These are phyloP conservation scores for Hemicordylus capensis DNA, from an alignment of 2,113 vertebrate genomes.

Conservation along the genomic window DNA sequence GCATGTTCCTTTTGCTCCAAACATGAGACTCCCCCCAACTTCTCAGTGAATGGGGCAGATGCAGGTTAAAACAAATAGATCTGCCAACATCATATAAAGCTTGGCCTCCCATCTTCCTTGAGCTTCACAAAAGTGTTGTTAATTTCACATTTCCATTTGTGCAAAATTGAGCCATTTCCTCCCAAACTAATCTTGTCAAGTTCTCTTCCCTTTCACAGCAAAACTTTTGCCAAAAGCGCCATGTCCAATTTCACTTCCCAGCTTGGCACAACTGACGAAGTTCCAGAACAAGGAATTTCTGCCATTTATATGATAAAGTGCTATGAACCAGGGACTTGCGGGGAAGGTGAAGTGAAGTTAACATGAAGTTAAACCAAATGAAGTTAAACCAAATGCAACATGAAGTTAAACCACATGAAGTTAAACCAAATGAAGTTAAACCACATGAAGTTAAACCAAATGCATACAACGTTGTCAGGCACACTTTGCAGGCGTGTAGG, in stretches of 20 bases:
- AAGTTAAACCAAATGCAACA: too few species aligned
- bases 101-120: background rate
- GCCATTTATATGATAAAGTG: background rate
- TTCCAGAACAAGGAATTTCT: background rate
- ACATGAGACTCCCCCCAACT: background rate
- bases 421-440: too few species aligned
- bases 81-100: background rate
- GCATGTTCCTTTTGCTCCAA: background rate
- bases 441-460: background rate
- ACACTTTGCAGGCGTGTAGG: background rate
- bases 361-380: too few species aligned
- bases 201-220: background rate
- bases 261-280: background rate
- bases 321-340: too few species aligned
- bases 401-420: too few species aligned
- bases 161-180: background rate
- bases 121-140: background rate
- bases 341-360: too few species aligned
- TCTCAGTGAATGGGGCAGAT: background rate
- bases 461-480: conserved; percentile 2
- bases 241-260: background rate
- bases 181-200: background rate
- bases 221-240: background rate
- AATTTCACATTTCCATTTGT: background rate
- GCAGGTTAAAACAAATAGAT: background rate